phyloP scores from a whole-genome alignment of 1,140 invertebrate genomes.

The Aphis craccivora region DNA sequence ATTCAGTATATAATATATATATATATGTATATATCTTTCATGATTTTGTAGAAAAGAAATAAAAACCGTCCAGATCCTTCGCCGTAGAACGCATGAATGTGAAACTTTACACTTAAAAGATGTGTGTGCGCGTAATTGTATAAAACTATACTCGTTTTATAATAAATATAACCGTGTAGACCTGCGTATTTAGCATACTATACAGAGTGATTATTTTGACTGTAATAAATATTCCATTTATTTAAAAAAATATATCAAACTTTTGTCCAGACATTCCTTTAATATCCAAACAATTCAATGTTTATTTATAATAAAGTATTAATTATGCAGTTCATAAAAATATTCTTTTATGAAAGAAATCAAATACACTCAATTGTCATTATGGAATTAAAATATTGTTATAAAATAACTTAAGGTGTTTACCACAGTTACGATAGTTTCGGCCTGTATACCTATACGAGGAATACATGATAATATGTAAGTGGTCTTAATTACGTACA shows the following conservation, averaged over 20 bases:
- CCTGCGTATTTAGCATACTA: neutral
- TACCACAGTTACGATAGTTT: neutral
- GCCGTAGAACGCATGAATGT: neutral
- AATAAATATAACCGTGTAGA: neutral
- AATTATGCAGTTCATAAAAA: neutral
- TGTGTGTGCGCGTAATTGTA: neutral
- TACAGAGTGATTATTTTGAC: neutral
- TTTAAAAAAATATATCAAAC: neutral
- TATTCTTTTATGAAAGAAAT: neutral
- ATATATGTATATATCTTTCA: no score
- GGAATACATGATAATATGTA: neutral
- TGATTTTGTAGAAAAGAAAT: conserved; percentile 3
- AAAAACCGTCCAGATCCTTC: neutral
- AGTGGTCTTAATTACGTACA: neutral
- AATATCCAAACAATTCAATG: neutral
- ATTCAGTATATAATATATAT: neutral
- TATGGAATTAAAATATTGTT: neutral
- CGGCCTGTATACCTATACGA: neutral
- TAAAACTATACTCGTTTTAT: neutral
- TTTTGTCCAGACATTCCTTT: no score
- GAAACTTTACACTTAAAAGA: neutral
- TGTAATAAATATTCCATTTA: neutral
- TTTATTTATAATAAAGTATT: no score
- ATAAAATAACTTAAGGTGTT: neutral
- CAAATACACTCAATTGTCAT: neutral